A percentile compares a stretch with the other conserved stretches of the same genome.
phyloP scores from a whole-genome alignment of 2,888 invertebrate species.

The Itoplectis maculator region DNA sequence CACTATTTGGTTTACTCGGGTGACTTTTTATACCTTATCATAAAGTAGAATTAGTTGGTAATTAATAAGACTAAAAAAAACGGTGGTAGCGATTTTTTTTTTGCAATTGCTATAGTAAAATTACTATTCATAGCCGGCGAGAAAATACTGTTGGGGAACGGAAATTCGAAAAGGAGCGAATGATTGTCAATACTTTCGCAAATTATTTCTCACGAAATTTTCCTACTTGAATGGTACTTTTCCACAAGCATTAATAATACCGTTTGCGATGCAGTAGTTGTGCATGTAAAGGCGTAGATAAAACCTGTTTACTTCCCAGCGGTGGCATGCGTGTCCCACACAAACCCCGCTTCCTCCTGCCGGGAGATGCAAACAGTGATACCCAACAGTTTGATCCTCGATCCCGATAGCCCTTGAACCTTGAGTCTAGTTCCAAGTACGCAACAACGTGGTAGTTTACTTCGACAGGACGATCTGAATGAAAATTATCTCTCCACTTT shows the following conservation, averaged over 20 bases:
- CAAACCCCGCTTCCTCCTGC: constrained; percentile 4
- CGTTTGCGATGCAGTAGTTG: not conserved
- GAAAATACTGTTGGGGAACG: not conserved
- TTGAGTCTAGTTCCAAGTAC: constrained; percentile 28
- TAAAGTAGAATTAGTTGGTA: not conserved
- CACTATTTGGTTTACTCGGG: constrained; percentile 19
- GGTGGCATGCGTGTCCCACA: constrained; percentile 13
- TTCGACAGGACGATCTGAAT: constrained; percentile 21
- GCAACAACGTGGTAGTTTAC: constrained; percentile 18
- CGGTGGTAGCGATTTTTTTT: not conserved
- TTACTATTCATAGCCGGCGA: not conserved
- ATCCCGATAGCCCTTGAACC: constrained; percentile 30
- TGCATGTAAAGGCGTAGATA: constrained; percentile 10
- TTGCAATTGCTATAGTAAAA: not conserved
- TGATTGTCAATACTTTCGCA: not conserved
- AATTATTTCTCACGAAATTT: not conserved
- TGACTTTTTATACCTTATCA: constrained; percentile 36
- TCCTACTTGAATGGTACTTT: constrained; percentile 8
- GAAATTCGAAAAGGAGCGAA: not conserved
- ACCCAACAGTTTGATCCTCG: constrained; percentile 29
- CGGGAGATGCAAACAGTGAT: constrained; percentile 8
- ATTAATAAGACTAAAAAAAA: not conserved
- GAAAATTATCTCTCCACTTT: constrained; percentile 29
- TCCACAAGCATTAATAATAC: not conserved
- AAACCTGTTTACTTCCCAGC: constrained; percentile 18